A percentile compares a stretch with the other conserved stretches of the same genome.
These are phyloP conservation scores for Drosophila lacertosa DNA, from an alignment of 1,140 invertebrate genomes.

Conservation along the genomic window DNA sequence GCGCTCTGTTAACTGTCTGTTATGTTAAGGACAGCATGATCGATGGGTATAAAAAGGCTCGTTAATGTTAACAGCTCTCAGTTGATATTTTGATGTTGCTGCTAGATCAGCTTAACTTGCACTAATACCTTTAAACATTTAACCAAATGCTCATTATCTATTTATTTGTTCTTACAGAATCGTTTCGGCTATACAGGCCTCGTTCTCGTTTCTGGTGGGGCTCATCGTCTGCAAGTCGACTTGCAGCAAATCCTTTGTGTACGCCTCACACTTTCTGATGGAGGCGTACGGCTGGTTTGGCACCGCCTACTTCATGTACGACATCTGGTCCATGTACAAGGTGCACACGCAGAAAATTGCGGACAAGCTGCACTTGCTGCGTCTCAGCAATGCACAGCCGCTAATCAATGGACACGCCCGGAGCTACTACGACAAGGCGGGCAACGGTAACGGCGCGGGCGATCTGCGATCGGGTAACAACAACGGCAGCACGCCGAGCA, in stretches of 20 bases:
- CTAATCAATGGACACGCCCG: constrained; percentile 45
- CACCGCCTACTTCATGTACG: constrained; percentile 90
- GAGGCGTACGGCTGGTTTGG: constrained; percentile 91
- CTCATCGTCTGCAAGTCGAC: constrained; percentile 87
- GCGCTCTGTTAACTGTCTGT: no score
- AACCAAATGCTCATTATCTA: no score
- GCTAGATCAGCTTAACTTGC: no score
- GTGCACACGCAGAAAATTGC: constrained; percentile 85
- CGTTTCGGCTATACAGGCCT: constrained; percentile 88
- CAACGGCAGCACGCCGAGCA: constrained; percentile 58
- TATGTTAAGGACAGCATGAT: no score
- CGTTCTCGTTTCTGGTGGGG: constrained; percentile 87
- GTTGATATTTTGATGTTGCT: no score
- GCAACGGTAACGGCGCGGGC: background rate
- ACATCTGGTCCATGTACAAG: constrained; percentile 90
- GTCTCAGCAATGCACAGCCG: constrained; percentile 53
- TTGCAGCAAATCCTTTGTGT: constrained; percentile 87
- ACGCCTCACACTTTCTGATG: constrained; percentile 88
- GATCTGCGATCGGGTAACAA: constrained; percentile 43
- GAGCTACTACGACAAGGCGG: constrained; percentile 20
- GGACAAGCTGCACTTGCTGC: constrained; percentile 78
- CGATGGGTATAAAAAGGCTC: no score
- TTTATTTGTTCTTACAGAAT: constrained; percentile 84
- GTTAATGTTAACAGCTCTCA: no score
- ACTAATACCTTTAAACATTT: no score